Base-by-base conservation (phyloP, 2,113 vertebrate species). In the Trogon surrucura region DNA sequence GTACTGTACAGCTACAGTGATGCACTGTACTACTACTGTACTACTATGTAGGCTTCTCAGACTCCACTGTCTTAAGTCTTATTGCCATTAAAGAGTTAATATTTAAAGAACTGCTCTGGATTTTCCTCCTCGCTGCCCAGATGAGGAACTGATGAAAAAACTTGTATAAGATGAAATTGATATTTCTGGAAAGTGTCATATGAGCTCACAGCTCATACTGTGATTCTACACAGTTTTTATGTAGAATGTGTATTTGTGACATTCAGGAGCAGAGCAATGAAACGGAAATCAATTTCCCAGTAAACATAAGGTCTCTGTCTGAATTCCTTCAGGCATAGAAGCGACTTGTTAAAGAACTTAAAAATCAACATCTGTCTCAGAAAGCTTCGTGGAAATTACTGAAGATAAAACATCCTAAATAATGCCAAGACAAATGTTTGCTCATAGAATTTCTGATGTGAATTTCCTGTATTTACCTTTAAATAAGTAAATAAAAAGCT, bases 271-370 rank as follows among this genome's bases (percentile, higher is more conserved):
- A 71, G 81, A 90, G 17, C 45, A 62, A 23, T 75, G 75, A 90
- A 94, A 92, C 15, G 81, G 50, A 83, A 95, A 61, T 38, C 18
- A 71, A n/a, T 92, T 96, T 95, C 53, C 70, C 56, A 80, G 41
- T 57, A 89, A 91, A 81, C 11, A 51, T 73, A 88, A 88, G 30
- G 19, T 90, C 36, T 83, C 47, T 57, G 5, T 66, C 25, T 57
- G 25, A 85, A 90, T 85, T 93, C 48, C 71, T 88, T 88, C 32
- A 84, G 79, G 79, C 27, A 6, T 9, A 62, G 50, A 80, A 82
- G 11, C 7, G 91, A 73, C 41, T 47, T 88, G 54, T 66, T 82
- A 73, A 85, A 88, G 58, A 32, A 83, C 56, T 53, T 69, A 54
- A 95, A 92, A 92, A 93, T 44, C 48, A 58, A 67, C 78, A 93